phyloP scores from a whole-genome alignment of 2,888 invertebrate genomes.

The Lampropteryx suffumata region DNA sequence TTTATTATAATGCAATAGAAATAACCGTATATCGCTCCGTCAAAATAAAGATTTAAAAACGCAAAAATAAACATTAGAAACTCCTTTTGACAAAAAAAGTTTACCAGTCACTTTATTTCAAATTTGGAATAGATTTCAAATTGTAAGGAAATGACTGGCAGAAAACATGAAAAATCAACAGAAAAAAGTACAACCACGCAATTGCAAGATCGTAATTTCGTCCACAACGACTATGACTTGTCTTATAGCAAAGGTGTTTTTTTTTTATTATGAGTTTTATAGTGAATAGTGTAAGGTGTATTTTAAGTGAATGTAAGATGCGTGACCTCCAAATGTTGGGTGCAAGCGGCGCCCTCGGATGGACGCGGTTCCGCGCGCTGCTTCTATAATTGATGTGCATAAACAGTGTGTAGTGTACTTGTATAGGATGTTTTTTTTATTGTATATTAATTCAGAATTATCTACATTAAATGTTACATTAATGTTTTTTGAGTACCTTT shows the following conservation, averaged over 20 bases:
- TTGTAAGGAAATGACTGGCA: too few relatives aligned
- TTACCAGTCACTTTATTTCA: too few relatives aligned
- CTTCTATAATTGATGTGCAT: conserved; percentile 80
- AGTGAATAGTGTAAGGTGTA: conserved; percentile 1
- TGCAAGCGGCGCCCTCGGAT: conserved; percentile 50
- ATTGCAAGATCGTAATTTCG: conserved; percentile 25
- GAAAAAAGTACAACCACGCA: conserved; percentile 10
- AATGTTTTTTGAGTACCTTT: too few relatives aligned
- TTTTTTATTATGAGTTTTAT: neutral
- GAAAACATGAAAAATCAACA: too few relatives aligned
- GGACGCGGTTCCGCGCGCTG: conserved; percentile 69
- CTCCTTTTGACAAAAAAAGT: too few relatives aligned
- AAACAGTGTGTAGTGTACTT: conserved; percentile 64
- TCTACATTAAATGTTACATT: too few relatives aligned
- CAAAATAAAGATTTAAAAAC: too few relatives aligned
- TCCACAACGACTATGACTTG: conserved; percentile 14
- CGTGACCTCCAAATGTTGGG: conserved; percentile 69
- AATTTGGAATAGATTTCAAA: too few relatives aligned
- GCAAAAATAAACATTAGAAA: too few relatives aligned
- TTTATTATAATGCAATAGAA: too few relatives aligned
- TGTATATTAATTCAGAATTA: too few relatives aligned
- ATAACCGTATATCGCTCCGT: too few relatives aligned
- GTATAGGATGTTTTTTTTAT: conserved; percentile 50
- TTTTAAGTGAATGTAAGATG: conserved; percentile 11
- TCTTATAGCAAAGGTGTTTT: neutral